Evolutionary conservation across 2,797 vertebrate genomes (phyloP).

Genomic region (Dallia pectoralis): DNA sequence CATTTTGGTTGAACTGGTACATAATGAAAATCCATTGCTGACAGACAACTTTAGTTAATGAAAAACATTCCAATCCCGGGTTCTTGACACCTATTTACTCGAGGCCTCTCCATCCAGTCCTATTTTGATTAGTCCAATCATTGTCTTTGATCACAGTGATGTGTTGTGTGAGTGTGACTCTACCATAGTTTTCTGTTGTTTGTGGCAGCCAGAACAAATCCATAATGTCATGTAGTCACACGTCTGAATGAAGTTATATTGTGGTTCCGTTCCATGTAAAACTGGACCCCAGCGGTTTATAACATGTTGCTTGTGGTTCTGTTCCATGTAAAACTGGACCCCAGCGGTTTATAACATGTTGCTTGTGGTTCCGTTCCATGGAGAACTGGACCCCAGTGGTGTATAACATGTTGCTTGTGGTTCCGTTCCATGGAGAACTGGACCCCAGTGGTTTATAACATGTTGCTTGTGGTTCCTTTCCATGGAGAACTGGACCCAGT

Average conservation of each 20-base stretch:
- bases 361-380: slow-evolving; percentile 87
- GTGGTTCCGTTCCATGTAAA: neutral
- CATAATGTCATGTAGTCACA: slow-evolving; percentile 96
- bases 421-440: slow-evolving; percentile 81
- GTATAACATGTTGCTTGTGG: slow-evolving; percentile 59
- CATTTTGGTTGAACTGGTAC: neutral
- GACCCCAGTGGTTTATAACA: neutral
- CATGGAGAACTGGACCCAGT: slow-evolving; percentile 57
- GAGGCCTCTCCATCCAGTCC: neutral
- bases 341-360: neutral
- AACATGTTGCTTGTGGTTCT: slow-evolving; percentile 73
- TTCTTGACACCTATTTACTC: neutral
- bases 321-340: slow-evolving; percentile 73
- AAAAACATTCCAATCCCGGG: neutral
- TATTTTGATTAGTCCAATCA: neutral
- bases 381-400: neutral
- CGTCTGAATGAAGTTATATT: slow-evolving; percentile 83
- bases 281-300: neutral
- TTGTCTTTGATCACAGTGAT: neutral
- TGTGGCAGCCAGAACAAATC: slow-evolving; percentile 81
- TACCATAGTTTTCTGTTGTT: neutral
- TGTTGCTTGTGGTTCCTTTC: slow-evolving; percentile 81
- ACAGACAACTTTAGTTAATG: neutral
- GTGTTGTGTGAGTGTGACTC: neutral
- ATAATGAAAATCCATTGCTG: neutral